Percentiles rank a stretch among this genome's conserved stretches.
These are phyloP conservation scores for Laodelphax striatellus DNA, from an alignment of 1,140 invertebrate genomes.

Conservation along the genomic window DNA sequence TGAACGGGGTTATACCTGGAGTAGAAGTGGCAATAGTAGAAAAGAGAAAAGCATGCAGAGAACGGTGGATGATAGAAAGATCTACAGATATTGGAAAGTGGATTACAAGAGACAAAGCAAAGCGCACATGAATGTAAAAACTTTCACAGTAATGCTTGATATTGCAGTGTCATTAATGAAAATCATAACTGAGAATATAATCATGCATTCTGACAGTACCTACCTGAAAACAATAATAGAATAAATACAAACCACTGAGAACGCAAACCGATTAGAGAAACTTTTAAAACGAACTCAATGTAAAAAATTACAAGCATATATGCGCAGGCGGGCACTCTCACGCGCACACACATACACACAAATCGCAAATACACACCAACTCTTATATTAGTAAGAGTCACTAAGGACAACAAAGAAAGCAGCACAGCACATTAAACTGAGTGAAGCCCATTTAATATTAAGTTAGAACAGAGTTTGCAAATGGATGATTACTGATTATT, in stretches of 20 bases:
- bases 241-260: neutral
- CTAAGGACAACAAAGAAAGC: slow-evolving; percentile 11
- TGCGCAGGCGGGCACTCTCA: neutral
- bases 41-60: no score
- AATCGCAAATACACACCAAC: neutral
- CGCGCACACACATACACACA: slow-evolving; percentile 13
- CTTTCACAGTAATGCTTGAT: no score
- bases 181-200: neutral
- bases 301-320: neutral
- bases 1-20: no score
- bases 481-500: no score
- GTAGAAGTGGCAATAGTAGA: no score
- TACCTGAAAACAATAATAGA: neutral
- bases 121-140: no score
- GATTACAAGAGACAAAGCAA: no score
- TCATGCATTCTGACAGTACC: neutral
- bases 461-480: no score
- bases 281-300: neutral
- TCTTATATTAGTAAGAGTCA: neutral
- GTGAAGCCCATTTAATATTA: slow-evolving; percentile 3
- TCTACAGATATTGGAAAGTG: no score
- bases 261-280: neutral
- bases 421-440: slow-evolving; percentile 10
- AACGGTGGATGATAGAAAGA: no score
- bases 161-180: neutral